Evolutionary conservation across 2,888 invertebrate species (phyloP).

Genomic region (Patella caerulea): DNA sequence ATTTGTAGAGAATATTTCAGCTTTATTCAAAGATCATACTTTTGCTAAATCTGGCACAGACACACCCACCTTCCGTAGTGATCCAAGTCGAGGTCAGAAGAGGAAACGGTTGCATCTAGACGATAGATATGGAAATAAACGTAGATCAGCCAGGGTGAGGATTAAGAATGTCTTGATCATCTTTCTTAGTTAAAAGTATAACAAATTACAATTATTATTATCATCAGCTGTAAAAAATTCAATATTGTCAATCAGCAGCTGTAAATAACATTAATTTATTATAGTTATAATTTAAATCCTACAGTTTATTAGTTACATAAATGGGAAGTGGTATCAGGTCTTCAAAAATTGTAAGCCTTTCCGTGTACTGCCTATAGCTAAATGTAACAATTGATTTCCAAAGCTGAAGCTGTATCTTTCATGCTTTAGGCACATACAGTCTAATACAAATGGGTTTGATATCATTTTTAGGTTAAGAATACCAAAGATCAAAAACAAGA

Average conservation of each 20-base stretch:
- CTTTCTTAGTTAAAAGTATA: background rate
- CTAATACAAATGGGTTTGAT: no score
- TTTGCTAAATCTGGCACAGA: background rate
- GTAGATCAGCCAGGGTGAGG: constrained; percentile 64
- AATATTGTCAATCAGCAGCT: no score
- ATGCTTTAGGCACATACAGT: no score
- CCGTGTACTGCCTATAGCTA: no score
- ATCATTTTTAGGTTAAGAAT: constrained; percentile 49
- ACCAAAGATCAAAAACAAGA: constrained; percentile 62
- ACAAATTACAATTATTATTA: background rate
- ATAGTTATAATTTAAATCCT: no score
- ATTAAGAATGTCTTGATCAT: background rate
- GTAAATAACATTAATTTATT: no score
- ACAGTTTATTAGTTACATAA: no score
- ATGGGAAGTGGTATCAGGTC: no score
- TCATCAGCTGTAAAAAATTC: background rate
- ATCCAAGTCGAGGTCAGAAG: constrained; percentile 42
- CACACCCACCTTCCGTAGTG: constrained; percentile 16
- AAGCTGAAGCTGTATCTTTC: no score
- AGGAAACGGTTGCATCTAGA: constrained; percentile 39
- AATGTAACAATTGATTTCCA: no score
- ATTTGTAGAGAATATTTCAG: background rate
- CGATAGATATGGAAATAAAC: constrained; percentile 46
- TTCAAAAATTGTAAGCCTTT: no score
- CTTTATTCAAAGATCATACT: background rate